Conservation (phyloP, 2,888 invertebrate genomes). For the Phymatocera aterrima region DNA sequence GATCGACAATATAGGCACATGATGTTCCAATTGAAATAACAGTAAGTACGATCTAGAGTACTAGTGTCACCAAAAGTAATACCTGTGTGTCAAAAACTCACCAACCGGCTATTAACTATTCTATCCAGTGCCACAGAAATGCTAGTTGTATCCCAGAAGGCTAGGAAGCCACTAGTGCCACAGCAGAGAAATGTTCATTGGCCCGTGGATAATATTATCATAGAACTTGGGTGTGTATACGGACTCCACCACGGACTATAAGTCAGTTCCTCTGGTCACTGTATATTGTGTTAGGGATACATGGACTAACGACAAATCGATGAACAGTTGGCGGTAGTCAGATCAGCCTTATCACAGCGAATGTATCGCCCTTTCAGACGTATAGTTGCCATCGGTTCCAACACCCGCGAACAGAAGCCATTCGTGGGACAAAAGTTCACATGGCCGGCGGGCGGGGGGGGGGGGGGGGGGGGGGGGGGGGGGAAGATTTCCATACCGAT, state of each 20-base stretch:
- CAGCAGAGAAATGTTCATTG: neutral
- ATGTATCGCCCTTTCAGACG: neutral
- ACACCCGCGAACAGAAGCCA: too few relatives aligned
- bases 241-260: neutral
- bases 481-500: too few relatives aligned
- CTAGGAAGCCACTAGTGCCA: conserved; percentile 18
- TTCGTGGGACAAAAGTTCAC: too few relatives aligned
- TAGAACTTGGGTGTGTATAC: neutral
- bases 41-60: neutral
- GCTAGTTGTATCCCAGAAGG: neutral
- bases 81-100: neutral
- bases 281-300: neutral
- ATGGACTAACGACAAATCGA: neutral
- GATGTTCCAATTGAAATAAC: neutral
- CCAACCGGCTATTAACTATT: neutral
- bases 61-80: neutral
- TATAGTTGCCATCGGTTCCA: too few relatives aligned
- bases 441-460: too few relatives aligned
- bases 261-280: neutral
- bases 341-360: neutral
- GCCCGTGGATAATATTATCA: neutral
- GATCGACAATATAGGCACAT: neutral
- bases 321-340: neutral
- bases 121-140: neutral
- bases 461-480: too few relatives aligned